Evolutionary conservation across 2,113 vertebrate species (phyloP).

Genomic region (Elaphurus davidianus): DNA sequence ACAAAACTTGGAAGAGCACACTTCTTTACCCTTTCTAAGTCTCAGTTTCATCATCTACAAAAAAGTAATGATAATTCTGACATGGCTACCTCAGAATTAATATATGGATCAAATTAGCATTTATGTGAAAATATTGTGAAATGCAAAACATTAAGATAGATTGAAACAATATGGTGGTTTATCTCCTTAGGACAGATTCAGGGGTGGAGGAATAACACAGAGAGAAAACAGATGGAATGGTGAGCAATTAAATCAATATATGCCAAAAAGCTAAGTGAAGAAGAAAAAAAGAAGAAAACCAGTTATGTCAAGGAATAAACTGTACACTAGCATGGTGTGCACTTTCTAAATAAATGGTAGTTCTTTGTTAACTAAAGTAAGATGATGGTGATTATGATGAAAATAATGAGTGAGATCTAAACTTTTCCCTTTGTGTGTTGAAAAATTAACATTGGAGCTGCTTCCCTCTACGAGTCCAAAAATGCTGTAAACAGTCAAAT

Average conservation of each 20-base stretch:
- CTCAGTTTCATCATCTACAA: background rate
- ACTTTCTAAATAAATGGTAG: background rate
- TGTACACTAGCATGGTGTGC: background rate
- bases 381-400: background rate
- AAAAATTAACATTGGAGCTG: background rate
- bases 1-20: background rate
- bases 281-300: background rate
- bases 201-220: background rate
- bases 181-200: background rate
- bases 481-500: background rate
- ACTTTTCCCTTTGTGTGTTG: background rate
- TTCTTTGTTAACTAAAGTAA: background rate
- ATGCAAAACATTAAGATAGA: background rate
- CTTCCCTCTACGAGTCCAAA: background rate
- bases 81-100: background rate
- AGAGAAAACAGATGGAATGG: background rate
- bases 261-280: background rate
- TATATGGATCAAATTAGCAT: background rate
- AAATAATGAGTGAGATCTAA: background rate
- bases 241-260: background rate
- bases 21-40: background rate
- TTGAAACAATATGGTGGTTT: background rate
- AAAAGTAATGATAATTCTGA: background rate
- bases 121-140: background rate
- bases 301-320: background rate